Percentiles rank a stretch among this genome's conserved stretches.
Conservation (phyloP, 2,888 invertebrate genomes). For the Alloscopus bannaensis region DNA sequence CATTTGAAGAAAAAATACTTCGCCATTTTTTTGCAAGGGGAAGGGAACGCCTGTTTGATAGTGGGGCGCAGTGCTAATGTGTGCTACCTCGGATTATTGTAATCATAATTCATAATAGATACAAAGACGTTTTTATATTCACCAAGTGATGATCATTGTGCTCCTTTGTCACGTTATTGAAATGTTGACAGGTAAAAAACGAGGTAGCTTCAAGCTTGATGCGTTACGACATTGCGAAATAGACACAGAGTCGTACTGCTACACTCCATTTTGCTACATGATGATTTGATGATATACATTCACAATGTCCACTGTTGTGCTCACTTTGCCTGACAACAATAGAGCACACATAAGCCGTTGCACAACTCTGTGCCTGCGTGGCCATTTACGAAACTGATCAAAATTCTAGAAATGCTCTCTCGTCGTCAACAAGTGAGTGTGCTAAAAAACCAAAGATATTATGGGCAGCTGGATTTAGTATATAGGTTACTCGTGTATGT, state of each 20-base stretch:
- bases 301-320: not conserved
- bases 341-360: slow-evolving; percentile 10
- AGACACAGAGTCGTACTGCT: too few species aligned
- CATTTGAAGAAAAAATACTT: slow-evolving; percentile 12
- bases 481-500: slow-evolving; percentile 20
- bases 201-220: not conserved
- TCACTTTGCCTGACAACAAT: slow-evolving; percentile 20
- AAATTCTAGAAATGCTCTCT: slow-evolving; percentile 15
- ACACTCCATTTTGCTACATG: slow-evolving; percentile 4
- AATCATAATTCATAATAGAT: too few species aligned
- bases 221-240: slow-evolving; percentile 12
- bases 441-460: not conserved
- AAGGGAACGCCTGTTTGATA: not conserved
- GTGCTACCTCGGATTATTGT: slow-evolving; percentile 21
- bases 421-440: slow-evolving; percentile 25
- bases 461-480: slow-evolving; percentile 30
- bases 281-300: not conserved
- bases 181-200: slow-evolving; percentile 16
- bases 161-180: slow-evolving; percentile 13
- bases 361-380: slow-evolving; percentile 3
- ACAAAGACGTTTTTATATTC: slow-evolving; percentile 17
- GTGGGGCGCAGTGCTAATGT: slow-evolving; percentile 8
- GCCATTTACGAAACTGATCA: slow-evolving; percentile 6
- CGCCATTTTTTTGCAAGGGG: not conserved
- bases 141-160: slow-evolving; percentile 19